Evolutionary conservation across 2,797 vertebrate genomes (phyloP).

Genomic region (Epinephelus coioides): DNA sequence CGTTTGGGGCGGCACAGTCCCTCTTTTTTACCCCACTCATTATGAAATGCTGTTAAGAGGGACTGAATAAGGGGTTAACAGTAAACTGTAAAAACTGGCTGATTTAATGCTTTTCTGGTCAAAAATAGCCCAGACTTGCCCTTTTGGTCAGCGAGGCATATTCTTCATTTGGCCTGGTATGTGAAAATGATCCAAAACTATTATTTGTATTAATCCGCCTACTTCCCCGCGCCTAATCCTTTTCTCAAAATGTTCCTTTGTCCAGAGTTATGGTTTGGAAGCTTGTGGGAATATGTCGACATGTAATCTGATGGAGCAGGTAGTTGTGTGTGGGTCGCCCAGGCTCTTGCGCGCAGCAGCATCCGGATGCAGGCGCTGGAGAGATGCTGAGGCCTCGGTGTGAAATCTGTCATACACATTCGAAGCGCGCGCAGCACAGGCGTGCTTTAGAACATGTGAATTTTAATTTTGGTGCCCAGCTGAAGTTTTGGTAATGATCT

Average conservation of each 20-base stretch:
- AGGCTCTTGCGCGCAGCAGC: background rate
- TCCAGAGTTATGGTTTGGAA: background rate
- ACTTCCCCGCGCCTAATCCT: constrained; percentile 5
- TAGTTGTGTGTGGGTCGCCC: background rate
- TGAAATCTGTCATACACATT: constrained; percentile 27
- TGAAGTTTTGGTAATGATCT: background rate
- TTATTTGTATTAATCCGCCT: constrained; percentile 41
- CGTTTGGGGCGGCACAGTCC: constrained; percentile 2
- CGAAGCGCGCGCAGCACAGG: background rate
- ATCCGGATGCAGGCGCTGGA: constrained; percentile 4
- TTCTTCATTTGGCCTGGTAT: constrained; percentile 6
- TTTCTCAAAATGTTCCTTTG: constrained; percentile 13
- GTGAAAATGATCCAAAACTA: constrained; percentile 36
- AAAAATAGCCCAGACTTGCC: constrained; percentile 15
- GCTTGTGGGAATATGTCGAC: background rate
- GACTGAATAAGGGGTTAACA: constrained; percentile 6
- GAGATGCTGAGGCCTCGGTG: constrained; percentile 48
- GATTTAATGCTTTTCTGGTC: constrained; percentile 6
- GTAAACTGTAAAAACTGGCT: constrained; percentile 5
- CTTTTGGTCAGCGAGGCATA: background rate
- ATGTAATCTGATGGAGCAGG: constrained; percentile 2
- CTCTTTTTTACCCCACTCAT: background rate
- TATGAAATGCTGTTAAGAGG: constrained; percentile 28
- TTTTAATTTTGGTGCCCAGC: background rate
- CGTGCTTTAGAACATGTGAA: fast-evolving